Evolutionary conservation across 2,113 vertebrate genomes (phyloP).

Genomic region (Varanus salvator): DNA sequence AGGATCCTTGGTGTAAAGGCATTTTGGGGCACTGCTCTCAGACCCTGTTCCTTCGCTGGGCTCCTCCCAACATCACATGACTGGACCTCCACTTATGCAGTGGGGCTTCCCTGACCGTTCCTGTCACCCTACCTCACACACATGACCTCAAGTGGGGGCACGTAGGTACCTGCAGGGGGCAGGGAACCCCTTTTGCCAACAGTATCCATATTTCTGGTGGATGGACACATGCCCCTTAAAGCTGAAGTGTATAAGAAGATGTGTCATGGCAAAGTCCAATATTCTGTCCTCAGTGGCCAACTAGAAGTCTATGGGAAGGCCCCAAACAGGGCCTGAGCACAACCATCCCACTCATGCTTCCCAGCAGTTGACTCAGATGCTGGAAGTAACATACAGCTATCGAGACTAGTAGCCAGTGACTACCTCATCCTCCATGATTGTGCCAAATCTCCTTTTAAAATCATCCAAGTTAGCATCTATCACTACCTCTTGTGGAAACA

Average conservation of each 20-base stretch:
- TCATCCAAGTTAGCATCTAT: too few relatives aligned
- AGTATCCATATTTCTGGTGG: neutral
- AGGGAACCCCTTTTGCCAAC: neutral
- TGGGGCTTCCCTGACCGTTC: neutral
- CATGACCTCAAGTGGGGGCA: neutral
- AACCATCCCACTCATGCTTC: too few relatives aligned
- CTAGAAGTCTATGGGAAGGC: too few relatives aligned
- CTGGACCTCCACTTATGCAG: neutral
- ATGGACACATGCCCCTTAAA: neutral
- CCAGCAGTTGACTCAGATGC: too few relatives aligned
- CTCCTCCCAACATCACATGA: neutral
- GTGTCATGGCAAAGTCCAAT: too few relatives aligned
- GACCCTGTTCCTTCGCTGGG: neutral
- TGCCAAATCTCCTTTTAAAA: too few relatives aligned
- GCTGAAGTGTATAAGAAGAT: neutral
- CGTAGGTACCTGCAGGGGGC: neutral
- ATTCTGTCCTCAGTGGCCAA: too few relatives aligned
- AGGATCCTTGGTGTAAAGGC: neutral
- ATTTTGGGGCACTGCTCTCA: neutral
- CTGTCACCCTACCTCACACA: neutral
- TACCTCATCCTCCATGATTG: too few relatives aligned
- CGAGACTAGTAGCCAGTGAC: too few relatives aligned
- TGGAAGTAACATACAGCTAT: too few relatives aligned
- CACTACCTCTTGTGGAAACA: too few relatives aligned
- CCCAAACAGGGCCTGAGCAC: too few relatives aligned